Evolutionary conservation across 2,888 invertebrate genomes (phyloP).

Genomic region (Nemotelus pantherinus): DNA sequence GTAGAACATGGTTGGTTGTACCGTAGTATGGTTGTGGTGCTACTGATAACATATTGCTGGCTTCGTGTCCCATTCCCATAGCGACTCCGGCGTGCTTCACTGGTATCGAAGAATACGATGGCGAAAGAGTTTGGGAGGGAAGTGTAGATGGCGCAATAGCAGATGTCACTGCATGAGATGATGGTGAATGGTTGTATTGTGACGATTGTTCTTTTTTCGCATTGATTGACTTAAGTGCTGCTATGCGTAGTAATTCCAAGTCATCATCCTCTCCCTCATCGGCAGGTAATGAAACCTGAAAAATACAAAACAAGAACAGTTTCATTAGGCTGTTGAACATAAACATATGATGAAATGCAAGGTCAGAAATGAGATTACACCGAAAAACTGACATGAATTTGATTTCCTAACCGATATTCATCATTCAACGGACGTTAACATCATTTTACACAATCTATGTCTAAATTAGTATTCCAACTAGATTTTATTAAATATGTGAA

Average conservation of each 20-base stretch:
- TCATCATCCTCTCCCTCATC: slow-evolving; percentile 53
- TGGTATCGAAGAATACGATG: slow-evolving; percentile 24
- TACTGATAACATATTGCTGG: not conserved
- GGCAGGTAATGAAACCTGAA: slow-evolving; percentile 28
- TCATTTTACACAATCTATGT: too few relatives aligned
- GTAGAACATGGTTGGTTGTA: not conserved
- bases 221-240: slow-evolving; percentile 52
- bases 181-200: slow-evolving; percentile 34
- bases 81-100: slow-evolving; percentile 5
- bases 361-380: not conserved
- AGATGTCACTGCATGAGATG: not conserved
- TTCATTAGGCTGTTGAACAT: not conserved
- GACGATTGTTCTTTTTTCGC: slow-evolving; percentile 47
- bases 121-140: not conserved
- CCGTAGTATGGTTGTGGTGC: slow-evolving; percentile 26
- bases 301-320: not conserved
- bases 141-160: not conserved
- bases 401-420: too few relatives aligned
- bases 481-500: too few relatives aligned
- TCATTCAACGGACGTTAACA: too few relatives aligned
- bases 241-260: slow-evolving; percentile 52
- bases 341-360: not conserved
- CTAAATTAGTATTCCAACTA: too few relatives aligned
- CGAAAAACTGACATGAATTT: not conserved
- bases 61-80: not conserved